phyloP scores from a whole-genome alignment of 2,888 invertebrate species.

The Chromoteleia sp. region DNA sequence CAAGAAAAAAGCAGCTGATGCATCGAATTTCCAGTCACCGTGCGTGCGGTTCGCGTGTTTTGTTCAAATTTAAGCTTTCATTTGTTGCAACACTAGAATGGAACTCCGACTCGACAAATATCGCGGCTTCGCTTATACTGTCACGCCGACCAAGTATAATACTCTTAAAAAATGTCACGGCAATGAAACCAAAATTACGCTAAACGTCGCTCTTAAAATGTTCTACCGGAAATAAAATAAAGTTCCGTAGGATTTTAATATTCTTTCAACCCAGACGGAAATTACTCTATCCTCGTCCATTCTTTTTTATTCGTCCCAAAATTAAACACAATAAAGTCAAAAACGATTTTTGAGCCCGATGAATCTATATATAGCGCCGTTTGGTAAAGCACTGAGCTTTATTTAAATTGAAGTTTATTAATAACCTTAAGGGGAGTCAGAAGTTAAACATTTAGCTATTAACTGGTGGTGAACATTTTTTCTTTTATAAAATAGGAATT shows the following conservation, averaged over 20 bases:
- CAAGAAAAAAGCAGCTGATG: neutral
- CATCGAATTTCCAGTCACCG: neutral
- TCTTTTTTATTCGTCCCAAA: neutral
- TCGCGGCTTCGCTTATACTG: neutral
- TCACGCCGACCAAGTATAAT: neutral
- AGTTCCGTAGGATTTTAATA: neutral
- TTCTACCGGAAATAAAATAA: slow-evolving; percentile 7
- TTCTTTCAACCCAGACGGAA: neutral
- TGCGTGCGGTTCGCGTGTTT: neutral
- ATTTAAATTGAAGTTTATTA: slow-evolving; percentile 4
- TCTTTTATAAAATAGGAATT: too few species aligned
- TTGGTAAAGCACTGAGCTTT: neutral
- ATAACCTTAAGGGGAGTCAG: neutral
- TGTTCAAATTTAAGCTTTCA: neutral
- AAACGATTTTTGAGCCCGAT: neutral
- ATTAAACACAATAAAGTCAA: slow-evolving; percentile 5
- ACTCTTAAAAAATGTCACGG: slow-evolving; percentile 8
- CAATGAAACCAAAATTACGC: slow-evolving; percentile 14
- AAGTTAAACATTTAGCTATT: too few species aligned
- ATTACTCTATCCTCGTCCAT: neutral
- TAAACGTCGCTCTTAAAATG: slow-evolving; percentile 8
- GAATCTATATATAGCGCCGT: neutral
- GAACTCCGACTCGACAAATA: slow-evolving; percentile 1
- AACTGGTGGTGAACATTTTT: too few species aligned
- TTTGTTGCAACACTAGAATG: too few species aligned